A percentile compares a stretch with the other conserved stretches of the same genome.
These are phyloP conservation scores for Dasypogon diadema DNA, from an alignment of 2,888 invertebrate genomes.

Conservation along the genomic window DNA sequence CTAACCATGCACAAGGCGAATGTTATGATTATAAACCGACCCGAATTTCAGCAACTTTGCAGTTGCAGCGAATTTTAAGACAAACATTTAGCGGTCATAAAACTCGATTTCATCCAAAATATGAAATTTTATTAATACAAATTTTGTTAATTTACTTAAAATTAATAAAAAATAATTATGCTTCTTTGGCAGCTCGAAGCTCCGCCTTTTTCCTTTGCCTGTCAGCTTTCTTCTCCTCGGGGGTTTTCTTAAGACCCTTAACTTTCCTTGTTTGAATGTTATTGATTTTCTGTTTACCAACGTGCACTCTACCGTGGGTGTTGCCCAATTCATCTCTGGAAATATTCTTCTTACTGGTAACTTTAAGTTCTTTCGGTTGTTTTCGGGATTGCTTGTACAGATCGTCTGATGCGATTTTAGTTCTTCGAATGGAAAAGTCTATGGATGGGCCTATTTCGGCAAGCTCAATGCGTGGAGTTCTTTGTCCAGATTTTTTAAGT, in stretches of 20 bases:
- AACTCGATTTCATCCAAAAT: too few species aligned
- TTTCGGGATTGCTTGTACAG: slow-evolving; percentile 85
- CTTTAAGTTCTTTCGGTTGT: slow-evolving; percentile 82
- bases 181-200: slow-evolving; percentile 58
- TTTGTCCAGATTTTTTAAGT: slow-evolving; percentile 91
- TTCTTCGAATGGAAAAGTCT: slow-evolving; percentile 87
- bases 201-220: slow-evolving; percentile 71
- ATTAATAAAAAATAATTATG: neutral
- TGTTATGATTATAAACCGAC: too few species aligned
- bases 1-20: too few species aligned
- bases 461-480: slow-evolving; percentile 90
- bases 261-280: slow-evolving; percentile 91
- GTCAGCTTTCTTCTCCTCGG: slow-evolving; percentile 76
- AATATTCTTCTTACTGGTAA: slow-evolving; percentile 91
- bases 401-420: slow-evolving; percentile 90
- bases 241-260: slow-evolving; percentile 85
- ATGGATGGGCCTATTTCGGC: slow-evolving; percentile 82
- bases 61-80: too few species aligned
- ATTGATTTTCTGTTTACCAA: slow-evolving; percentile 88
- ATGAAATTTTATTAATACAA: too few species aligned
- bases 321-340: slow-evolving; percentile 88
- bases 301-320: slow-evolving; percentile 91
- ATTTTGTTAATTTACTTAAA: too few species aligned
- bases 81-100: too few species aligned
- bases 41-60: too few species aligned